Evolutionary conservation across 2,113 vertebrate species (phyloP).

Genomic region (Ariopsis seemanni): DNA sequence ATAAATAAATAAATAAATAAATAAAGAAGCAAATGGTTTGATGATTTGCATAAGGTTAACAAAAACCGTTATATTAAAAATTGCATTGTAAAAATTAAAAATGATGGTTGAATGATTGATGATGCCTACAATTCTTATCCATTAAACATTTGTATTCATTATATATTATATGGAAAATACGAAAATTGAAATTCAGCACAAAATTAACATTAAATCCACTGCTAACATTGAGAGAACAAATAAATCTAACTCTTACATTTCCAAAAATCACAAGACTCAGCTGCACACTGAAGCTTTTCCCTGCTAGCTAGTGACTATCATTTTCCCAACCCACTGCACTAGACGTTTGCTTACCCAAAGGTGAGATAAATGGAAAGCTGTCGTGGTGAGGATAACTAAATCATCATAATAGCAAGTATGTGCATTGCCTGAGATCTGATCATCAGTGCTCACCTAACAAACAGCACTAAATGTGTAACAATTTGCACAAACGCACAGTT

Average conservation of each 20-base stretch:
- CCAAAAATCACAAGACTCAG: neutral
- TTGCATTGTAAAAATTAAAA: too few species aligned
- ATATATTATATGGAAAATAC: too few species aligned
- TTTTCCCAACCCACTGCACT: neutral
- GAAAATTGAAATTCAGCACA: too few species aligned
- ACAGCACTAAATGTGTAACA: neutral
- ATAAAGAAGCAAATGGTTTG: neutral
- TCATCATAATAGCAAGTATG: neutral
- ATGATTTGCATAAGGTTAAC: neutral
- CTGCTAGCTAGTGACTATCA: neutral
- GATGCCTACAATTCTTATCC: too few species aligned
- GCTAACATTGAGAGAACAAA: neutral
- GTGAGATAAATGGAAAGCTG: neutral
- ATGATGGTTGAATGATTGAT: too few species aligned
- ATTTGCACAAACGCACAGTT: neutral
- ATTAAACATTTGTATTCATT: too few species aligned
- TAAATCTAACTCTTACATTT: neutral
- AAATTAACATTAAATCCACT: too few species aligned
- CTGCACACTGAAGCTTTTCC: neutral
- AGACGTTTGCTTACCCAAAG: neutral
- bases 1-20: too few species aligned
- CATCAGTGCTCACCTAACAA: neutral
- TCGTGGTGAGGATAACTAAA: neutral
- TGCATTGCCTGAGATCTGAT: neutral
- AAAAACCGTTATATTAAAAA: neutral